Evolutionary conservation across 2,113 vertebrate species (phyloP).

Genomic region (Cochlearius cochlearius): DNA sequence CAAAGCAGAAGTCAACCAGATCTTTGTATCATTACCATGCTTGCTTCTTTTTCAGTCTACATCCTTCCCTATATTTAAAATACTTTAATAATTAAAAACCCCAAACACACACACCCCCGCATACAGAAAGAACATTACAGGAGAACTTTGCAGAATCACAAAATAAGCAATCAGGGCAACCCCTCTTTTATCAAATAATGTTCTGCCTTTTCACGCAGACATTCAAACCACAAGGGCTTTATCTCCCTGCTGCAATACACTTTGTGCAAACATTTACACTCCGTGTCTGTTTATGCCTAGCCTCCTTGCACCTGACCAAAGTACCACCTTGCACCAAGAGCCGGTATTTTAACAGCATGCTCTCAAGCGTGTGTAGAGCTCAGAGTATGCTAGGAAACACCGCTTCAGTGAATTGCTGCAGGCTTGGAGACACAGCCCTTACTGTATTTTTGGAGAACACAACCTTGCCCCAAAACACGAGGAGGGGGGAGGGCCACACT

Average conservation of each 20-base stretch:
- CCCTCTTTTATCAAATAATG: accelerated
- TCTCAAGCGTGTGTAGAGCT: accelerated
- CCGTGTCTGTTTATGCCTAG: background rate
- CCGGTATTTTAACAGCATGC: background rate
- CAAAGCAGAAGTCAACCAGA: background rate
- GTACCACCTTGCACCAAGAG: background rate
- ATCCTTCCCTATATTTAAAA: background rate
- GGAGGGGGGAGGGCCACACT: accelerated
- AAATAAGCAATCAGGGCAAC: background rate
- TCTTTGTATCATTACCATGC: background rate
- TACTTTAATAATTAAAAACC: background rate
- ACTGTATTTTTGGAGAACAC: background rate
- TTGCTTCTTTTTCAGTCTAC: background rate
- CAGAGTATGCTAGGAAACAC: accelerated
- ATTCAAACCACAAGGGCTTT: background rate
- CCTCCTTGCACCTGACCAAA: background rate
- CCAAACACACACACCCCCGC: background rate
- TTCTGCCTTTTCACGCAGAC: background rate
- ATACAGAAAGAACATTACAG: background rate
- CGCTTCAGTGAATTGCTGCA: background rate
- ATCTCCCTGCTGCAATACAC: background rate
- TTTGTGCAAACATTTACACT: background rate
- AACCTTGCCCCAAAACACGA: background rate
- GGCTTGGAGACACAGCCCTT: background rate
- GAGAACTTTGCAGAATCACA: background rate